A percentile compares a stretch with the other conserved stretches of the same genome.
Conservation (phyloP, 2,888 invertebrate species). For the Mimumesa dahlbomi region DNA sequence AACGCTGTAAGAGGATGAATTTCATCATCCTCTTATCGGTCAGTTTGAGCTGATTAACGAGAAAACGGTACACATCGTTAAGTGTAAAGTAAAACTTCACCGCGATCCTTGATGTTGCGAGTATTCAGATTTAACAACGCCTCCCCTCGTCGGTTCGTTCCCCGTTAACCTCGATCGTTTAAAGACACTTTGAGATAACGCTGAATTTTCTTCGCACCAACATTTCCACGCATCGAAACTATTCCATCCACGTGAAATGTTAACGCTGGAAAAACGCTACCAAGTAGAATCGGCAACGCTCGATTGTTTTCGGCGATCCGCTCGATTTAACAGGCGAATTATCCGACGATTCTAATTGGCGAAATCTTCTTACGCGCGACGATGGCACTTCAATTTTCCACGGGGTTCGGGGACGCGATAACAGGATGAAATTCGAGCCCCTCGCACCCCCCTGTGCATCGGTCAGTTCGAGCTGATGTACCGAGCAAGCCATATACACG, state of each 20-base stretch:
- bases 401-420: slow-evolving; percentile 27
- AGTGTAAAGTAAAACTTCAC: slow-evolving; percentile 16
- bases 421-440: slow-evolving; percentile 48
- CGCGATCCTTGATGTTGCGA: background rate
- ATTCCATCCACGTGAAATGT: too few species aligned
- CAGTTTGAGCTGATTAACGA: slow-evolving; percentile 46
- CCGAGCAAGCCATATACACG: slow-evolving; percentile 32
- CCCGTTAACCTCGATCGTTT: too few species aligned
- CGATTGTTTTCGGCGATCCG: slow-evolving; percentile 10
- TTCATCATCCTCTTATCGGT: slow-evolving; percentile 53
- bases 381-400: slow-evolving; percentile 56
- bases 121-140: slow-evolving; percentile 18
- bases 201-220: too few species aligned
- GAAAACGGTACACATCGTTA: slow-evolving; percentile 39
- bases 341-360: slow-evolving; percentile 48
- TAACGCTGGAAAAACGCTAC: background rate
- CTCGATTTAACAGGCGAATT: slow-evolving; percentile 10
- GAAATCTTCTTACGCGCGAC: slow-evolving; percentile 53
- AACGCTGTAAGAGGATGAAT: slow-evolving; percentile 51
- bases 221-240: too few species aligned
- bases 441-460: background rate
- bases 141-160: slow-evolving; percentile 17
- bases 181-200: too few species aligned
- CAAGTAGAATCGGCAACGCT: background rate
- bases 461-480: slow-evolving; percentile 40